Conservation (phyloP, 2,888 invertebrate genomes). For the Phorcus lineatus region DNA sequence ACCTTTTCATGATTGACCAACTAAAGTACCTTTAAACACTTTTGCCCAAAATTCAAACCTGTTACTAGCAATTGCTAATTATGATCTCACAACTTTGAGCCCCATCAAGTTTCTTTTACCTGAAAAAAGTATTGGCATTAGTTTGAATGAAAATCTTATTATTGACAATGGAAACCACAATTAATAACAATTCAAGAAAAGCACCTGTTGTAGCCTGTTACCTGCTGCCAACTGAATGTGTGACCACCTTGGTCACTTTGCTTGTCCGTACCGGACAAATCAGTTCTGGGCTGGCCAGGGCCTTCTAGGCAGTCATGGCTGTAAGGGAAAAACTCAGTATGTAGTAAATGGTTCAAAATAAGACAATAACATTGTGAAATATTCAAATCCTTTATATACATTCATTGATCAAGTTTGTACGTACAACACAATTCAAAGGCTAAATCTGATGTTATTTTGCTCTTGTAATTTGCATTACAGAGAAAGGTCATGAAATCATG, state of each 20-base stretch:
- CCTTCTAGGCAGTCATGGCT: neutral
- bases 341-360: slow-evolving; percentile 1
- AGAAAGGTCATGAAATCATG: neutral
- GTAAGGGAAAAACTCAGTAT: slow-evolving; percentile 4
- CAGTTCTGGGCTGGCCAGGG: neutral
- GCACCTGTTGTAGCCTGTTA: neutral
- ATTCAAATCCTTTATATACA: neutral
- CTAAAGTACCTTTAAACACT: too few relatives aligned
- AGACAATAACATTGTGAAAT: neutral
- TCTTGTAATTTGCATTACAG: neutral
- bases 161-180: too few relatives aligned
- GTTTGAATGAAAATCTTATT: too few relatives aligned
- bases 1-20: too few relatives aligned
- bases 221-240: neutral
- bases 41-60: too few relatives aligned
- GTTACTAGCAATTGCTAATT: too few relatives aligned
- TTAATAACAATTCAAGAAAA: too few relatives aligned
- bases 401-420: neutral
- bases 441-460: neutral
- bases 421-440: neutral
- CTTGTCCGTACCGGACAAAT: neutral
- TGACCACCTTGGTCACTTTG: slow-evolving; percentile 6
- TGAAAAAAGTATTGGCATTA: too few relatives aligned
- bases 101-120: too few relatives aligned
- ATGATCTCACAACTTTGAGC: too few relatives aligned